A percentile compares a stretch with the other conserved stretches of the same genome.
phyloP scores from a whole-genome alignment of 2,797 vertebrate species.

The Nyctibius grandis region DNA sequence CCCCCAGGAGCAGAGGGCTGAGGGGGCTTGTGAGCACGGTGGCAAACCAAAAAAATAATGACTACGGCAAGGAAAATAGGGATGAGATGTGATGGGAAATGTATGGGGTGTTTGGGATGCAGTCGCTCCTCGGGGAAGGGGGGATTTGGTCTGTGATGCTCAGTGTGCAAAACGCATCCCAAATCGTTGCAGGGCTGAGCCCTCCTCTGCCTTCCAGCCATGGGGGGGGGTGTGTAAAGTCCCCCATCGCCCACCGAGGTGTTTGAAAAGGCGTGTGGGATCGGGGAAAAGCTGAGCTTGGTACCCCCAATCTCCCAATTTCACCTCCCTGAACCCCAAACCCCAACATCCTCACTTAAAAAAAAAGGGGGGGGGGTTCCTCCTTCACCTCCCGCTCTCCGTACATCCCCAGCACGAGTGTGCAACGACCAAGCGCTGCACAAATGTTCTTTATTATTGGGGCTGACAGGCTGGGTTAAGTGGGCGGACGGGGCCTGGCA shows the following conservation, averaged over 20 bases:
- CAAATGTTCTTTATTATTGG: not conserved
- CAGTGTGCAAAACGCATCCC: not conserved
- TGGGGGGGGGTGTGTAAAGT: not conserved
- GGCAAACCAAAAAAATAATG: not conserved
- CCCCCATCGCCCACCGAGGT: rapidly evolving
- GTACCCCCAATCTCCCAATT: not conserved
- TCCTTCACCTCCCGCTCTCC: rapidly evolving
- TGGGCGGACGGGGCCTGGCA: not conserved
- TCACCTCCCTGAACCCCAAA: not conserved
- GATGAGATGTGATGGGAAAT: not conserved
- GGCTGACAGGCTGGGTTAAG: not conserved
- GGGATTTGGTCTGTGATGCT: not conserved
- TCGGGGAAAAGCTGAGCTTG: not conserved
- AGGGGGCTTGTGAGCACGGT: no score
- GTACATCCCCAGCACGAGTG: rapidly evolving
- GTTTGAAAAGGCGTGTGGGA: rapidly evolving
- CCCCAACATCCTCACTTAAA: not conserved
- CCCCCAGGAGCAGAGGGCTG: not conserved
- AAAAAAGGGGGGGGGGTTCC: not conserved
- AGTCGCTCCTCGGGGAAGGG: not conserved
- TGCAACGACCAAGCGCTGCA: rapidly evolving
- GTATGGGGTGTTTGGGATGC: not conserved
- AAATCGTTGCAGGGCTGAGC: rapidly evolving
- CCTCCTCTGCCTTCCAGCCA: not conserved
- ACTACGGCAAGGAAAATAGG: not conserved